Evolutionary conservation across 2,797 vertebrate genomes (phyloP), one percentile per base, ranked within the genome.

Genomic region (Tokudaia tokunoshimensis): DNA sequence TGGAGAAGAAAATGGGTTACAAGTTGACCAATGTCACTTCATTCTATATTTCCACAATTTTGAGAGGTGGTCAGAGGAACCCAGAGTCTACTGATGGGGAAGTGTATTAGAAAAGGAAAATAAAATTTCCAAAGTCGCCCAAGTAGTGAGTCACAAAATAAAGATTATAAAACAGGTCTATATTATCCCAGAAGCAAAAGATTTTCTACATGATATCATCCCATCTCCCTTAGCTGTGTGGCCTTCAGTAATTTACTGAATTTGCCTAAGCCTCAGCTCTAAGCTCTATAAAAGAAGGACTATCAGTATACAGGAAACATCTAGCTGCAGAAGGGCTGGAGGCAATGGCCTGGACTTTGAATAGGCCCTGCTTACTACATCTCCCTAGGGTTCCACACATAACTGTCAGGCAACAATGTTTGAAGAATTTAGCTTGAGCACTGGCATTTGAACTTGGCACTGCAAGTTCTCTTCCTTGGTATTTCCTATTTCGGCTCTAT

Each of bases 81-180:
- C 61, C 12, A 10, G n/a, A 80, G n/a, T 96, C 83, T 94, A 75
- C 31, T 70, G 61, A 78, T 63, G n/a, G 24, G 41, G 91, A 95
- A 76, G 57, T 85, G 80, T 52, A 78, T 87, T 84, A 67, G 91
- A 92, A 85, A 70, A 91, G 34, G n/a, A 94, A 94, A 92, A 82
- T 65, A 91, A 90, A 84, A 84, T 65, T 19, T 50, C 52, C 91
- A 76, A 87, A 90, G 81, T 79, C 81, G 96, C 86, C 55, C 61
- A 97, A 97, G 44, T 85, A 94, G 57, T 95, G 90, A 97, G 76
- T 96, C 91, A 93, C 80, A 47, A 65, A 94, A 89, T 79, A 94
- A 83, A 94, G 67, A 94, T 94, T 95, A 89, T 83, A 86, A 94
- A 94, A 84, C 47, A 89, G 87, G 52, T 76, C 79, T 83, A 6